Evolutionary conservation across 2,113 vertebrate genomes (phyloP).

Genomic region (Dromaius novaehollandiae): DNA sequence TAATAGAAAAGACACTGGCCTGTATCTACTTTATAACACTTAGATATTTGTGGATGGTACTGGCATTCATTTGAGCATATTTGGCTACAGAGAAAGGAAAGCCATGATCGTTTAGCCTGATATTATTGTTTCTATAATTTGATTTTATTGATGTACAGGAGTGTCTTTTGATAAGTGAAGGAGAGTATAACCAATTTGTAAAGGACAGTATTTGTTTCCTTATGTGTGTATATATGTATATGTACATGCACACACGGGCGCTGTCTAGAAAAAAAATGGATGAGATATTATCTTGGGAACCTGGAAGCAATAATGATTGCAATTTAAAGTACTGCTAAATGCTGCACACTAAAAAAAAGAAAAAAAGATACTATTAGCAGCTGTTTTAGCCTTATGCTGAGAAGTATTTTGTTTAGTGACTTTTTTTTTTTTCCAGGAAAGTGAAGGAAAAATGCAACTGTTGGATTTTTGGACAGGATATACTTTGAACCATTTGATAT

Average conservation of each 20-base stretch:
- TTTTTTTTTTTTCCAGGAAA: background rate
- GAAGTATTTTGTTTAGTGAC: slow-evolving; percentile 27
- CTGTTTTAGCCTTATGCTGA: background rate
- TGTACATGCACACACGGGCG: fast-evolving
- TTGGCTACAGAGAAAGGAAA: background rate
- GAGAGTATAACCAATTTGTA: background rate
- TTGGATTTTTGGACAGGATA: slow-evolving; percentile 46
- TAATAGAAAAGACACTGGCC: background rate
- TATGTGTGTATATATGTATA: background rate
- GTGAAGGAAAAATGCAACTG: slow-evolving; percentile 6
- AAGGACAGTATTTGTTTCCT: background rate
- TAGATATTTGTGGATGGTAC: background rate
- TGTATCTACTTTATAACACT: background rate
- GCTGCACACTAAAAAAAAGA: background rate
- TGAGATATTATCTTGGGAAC: background rate
- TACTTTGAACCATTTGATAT: background rate
- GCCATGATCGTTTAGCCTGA: background rate
- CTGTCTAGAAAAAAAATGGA: background rate
- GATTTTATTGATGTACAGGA: background rate
- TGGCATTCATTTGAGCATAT: background rate
- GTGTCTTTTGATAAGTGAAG: background rate
- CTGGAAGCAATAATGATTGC: background rate
- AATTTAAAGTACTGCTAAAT: background rate
- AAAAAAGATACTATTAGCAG: background rate
- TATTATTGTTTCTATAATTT: background rate